These are phyloP conservation scores for Salarias fasciatus DNA, from an alignment of 2,797 vertebrate species.

Conservation along the genomic window DNA sequence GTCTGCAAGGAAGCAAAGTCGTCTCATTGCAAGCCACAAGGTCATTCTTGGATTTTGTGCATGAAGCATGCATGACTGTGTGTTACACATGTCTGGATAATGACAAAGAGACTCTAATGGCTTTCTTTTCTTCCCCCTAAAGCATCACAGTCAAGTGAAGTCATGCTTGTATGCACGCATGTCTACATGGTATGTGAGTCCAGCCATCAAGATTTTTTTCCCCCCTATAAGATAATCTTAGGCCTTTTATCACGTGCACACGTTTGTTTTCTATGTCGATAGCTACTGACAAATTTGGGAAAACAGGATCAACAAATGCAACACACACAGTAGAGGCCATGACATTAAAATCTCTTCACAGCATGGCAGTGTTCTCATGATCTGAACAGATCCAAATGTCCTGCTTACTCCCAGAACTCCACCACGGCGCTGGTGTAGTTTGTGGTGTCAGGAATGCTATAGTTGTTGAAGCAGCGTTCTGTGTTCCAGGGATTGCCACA, in stretches of 20 bases:
- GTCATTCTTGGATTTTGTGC: constrained; percentile 26
- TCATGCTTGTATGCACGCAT: constrained; percentile 11
- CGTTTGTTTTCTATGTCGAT: not conserved
- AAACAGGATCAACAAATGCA: constrained; percentile 13
- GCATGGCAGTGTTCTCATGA: constrained; percentile 16
- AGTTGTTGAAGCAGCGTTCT: constrained; percentile 96
- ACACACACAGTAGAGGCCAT: too few relatives aligned
- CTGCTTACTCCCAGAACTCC: constrained; percentile 99
- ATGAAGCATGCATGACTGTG: constrained; percentile 20
- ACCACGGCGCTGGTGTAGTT: constrained; percentile 96
- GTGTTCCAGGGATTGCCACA: constrained; percentile 98
- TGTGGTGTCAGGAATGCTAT: constrained; percentile 88
- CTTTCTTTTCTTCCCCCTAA: constrained; percentile 41
- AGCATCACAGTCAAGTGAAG: constrained; percentile 14
- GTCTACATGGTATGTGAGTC: constrained; percentile 1
- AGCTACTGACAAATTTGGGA: constrained; percentile 2
- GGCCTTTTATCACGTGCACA: constrained; percentile 2
- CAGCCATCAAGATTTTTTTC: not conserved
- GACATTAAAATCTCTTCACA: constrained; percentile 28
- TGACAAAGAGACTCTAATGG: constrained; percentile 30
- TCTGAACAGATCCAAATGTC: constrained; percentile 27
- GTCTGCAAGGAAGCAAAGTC: constrained; percentile 78
- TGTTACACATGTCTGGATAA: constrained; percentile 34
- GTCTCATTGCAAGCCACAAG: constrained; percentile 43
- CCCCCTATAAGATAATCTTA: not conserved